A percentile compares a stretch with the other conserved stretches of the same genome.
Evolutionary conservation across 2,888 invertebrate genomes (phyloP).

Genomic region (Neria commutata): DNA sequence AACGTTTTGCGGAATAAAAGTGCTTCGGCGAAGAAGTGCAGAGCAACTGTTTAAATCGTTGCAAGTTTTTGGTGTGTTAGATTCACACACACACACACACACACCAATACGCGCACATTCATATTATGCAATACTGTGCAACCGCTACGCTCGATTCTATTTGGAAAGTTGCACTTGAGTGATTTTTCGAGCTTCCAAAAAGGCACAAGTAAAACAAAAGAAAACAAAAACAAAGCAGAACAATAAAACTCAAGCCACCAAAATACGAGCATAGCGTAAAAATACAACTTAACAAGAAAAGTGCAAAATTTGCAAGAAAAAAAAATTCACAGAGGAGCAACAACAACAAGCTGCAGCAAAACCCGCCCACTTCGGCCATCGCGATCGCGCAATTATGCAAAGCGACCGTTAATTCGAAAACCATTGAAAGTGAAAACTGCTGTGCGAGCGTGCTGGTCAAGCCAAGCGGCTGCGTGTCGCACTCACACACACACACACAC

Average conservation of each 20-base stretch:
- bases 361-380: background rate
- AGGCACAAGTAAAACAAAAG: constrained; percentile 23
- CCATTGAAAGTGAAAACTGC: constrained; percentile 25
- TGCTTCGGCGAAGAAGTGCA: constrained; percentile 11
- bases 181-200: constrained; percentile 50
- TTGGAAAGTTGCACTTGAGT: constrained; percentile 57
- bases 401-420: constrained; percentile 17
- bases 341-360: background rate
- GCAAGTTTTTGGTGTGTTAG: background rate
- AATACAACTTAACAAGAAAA: constrained; percentile 28
- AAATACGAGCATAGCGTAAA: too few species aligned
- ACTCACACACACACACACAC: too few species aligned
- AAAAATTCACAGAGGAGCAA: constrained; percentile 30
- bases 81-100: background rate
- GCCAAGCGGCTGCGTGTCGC: background rate
- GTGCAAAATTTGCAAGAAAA: constrained; percentile 44
- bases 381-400: too few species aligned
- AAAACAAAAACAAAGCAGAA: constrained; percentile 17
- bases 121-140: constrained; percentile 38
- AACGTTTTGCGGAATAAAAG: constrained; percentile 32
- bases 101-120: background rate
- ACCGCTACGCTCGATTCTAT: constrained; percentile 39
- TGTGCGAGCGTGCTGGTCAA: background rate
- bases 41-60: constrained; percentile 9
- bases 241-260: constrained; percentile 33